Base-by-base conservation (phyloP, 1,140 invertebrate genomes). In the Holotrichia oblita region DNA sequence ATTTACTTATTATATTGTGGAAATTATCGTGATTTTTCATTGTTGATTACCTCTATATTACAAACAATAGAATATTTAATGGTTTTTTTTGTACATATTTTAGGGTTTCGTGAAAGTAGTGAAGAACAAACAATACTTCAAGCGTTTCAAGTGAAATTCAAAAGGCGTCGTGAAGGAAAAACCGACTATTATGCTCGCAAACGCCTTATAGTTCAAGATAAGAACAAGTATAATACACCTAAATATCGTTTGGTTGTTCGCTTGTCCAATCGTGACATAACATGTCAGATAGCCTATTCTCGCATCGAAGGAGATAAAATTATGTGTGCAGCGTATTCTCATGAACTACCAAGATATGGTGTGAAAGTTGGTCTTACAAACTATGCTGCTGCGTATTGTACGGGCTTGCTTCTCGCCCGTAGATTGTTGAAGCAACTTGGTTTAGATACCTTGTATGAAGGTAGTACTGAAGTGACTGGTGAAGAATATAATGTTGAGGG, bases 221-320 rank as follows among this genome's bases (percentile, higher is more conserved):
- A 99, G 89, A 99, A 99, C 89, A 99, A 99, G 89, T 99, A 99
- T 90, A 99, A 99, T 87, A 99, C 98, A n/a, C 98, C 98, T 7
- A 99, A 99, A 87, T 99, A 99, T 87, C 94, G 99, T 83, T 89
- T 99, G 87, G 98, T 99, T 89, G 99, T 99, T 77, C 94, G 99
- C 84, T 91, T 99, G 80, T 98, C 98, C 80, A 99, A 99, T 91
- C 97, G 95, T 85, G 96, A 99, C 87, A 97, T 99, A 79, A 98
- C 96, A 75, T 97, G 96, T 84, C 98, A 99, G 90, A 94, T 99
- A 84, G 98, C 98, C 12, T 99, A 99, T 88, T 97, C 98, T 76
- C 94, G 97, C 83, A 98, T 99, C 86, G 96, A 99, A 88, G 99
- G 96, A 83, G 99, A 99, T 87, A 93, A 95, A 84, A 95, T 99